A percentile compares a stretch with the other conserved stretches of the same genome.
Conservation (phyloP, 2,113 vertebrate genomes). For the Toxotes jaculatrix region DNA sequence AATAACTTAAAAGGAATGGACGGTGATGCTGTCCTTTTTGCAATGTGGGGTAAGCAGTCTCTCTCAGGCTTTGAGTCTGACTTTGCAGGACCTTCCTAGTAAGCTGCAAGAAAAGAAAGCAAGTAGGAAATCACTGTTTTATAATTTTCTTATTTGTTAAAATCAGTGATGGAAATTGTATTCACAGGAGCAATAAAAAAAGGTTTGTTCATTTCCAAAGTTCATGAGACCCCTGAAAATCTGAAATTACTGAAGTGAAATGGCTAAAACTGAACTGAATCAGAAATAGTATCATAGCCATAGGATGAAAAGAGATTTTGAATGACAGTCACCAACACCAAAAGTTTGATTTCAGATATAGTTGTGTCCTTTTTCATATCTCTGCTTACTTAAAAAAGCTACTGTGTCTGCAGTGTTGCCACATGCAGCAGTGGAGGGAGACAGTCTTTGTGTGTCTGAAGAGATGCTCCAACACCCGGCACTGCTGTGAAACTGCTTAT, state of each 20-base stretch:
- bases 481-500: conserved; percentile 61
- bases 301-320: not conserved
- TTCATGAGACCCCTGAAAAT: not conserved
- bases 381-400: conserved; percentile 31
- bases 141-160: not conserved
- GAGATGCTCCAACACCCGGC: conserved; percentile 18
- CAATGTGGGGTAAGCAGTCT: conserved; percentile 23
- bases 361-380: conserved; percentile 1
- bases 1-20: conserved; percentile 58
- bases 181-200: not conserved
- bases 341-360: not conserved
- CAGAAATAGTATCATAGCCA: not conserved
- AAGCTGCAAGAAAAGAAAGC: not conserved
- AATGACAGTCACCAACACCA: conserved; percentile 4
- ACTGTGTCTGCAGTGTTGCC: conserved; percentile 61
- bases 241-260: not conserved
- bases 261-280: not conserved
- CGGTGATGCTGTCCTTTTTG: conserved; percentile 1
- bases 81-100: conserved; percentile 38
- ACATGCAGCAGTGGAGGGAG: conserved; percentile 28
- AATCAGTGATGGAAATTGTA: not conserved
- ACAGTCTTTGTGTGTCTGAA: conserved; percentile 28
- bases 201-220: not conserved
- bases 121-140: not conserved
- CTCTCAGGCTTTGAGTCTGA: conserved; percentile 20